Conservation (phyloP, 2,888 invertebrate genomes). For the Zygothrica quintamaculata region DNA sequence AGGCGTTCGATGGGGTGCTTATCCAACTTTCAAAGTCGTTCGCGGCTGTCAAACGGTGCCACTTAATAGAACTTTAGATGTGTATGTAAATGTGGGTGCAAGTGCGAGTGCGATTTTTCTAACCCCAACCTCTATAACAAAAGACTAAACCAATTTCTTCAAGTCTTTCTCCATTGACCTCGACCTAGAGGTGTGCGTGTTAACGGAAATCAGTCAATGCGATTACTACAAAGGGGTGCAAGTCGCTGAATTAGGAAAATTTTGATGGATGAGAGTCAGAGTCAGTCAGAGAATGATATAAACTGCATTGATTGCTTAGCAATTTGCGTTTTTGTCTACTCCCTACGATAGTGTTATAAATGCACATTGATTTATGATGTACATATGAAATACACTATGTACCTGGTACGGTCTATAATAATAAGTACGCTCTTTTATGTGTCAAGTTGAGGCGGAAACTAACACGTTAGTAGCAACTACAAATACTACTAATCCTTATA, state of each 20-base stretch:
- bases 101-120: conserved; percentile 59
- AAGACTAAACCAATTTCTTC: conserved; percentile 5
- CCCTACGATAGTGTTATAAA: too few relatives aligned
- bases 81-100: neutral
- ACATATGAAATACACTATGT: neutral
- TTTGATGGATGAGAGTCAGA: conserved; percentile 22
- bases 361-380: conserved; percentile 14
- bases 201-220: conserved; percentile 52
- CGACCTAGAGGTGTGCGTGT: conserved; percentile 70
- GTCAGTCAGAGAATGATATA: too few relatives aligned
- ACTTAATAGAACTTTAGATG: conserved; percentile 46
- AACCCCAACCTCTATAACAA: conserved; percentile 26
- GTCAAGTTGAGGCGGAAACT: too few relatives aligned
- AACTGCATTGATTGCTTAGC: conserved; percentile 32
- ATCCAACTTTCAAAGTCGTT: conserved; percentile 68
- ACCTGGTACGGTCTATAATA: neutral
- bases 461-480: neutral
- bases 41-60: conserved; percentile 60
- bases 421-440: neutral
- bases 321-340: conserved; percentile 27
- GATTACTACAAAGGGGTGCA: conserved; percentile 27
- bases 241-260: conserved; percentile 40
- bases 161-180: conserved; percentile 61
- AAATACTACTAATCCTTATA: too few relatives aligned
- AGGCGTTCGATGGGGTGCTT: conserved; percentile 41